Conservation (phyloP, 2,113 vertebrate genomes). For the Aramus guarauna region DNA sequence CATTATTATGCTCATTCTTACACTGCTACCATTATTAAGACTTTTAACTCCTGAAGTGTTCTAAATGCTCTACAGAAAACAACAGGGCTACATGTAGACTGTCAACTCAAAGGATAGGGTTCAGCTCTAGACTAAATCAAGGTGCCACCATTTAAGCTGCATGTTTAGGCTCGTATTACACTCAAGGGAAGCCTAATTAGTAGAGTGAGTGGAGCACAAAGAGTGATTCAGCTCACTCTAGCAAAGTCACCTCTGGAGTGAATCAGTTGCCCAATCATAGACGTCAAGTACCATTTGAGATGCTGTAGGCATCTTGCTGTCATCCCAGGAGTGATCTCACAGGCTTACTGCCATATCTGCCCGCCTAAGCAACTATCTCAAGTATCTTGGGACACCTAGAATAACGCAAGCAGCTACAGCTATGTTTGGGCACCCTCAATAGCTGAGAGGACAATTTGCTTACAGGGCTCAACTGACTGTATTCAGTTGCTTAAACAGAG, state of each 20-base stretch:
- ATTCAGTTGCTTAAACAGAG: neutral
- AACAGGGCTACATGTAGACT: neutral
- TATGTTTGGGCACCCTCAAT: neutral
- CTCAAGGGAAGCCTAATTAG: neutral
- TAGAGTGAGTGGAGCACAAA: neutral
- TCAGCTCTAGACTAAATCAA: neutral
- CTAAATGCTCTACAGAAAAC: neutral
- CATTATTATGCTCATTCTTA: neutral
- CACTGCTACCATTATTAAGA: neutral
- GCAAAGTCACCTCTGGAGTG: neutral
- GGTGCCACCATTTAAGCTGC: neutral
- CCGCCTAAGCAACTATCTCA: neutral
- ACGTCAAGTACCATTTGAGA: neutral
- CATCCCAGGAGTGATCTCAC: neutral
- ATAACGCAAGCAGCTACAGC: rapidly evolving
- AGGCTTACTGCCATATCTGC: neutral
- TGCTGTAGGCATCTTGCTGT: neutral
- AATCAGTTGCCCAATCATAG: neutral
- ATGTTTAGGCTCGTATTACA: neutral
- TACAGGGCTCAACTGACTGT: neutral
- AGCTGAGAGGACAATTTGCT: neutral
- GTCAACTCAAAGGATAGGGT: neutral
- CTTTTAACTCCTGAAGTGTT: neutral
- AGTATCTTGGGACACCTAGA: neutral
- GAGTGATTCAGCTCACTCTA: neutral